Evolutionary conservation across 2,113 vertebrate species (phyloP), one percentile per base, ranked within the genome.

Genomic region (Sorex araneus): DNA sequence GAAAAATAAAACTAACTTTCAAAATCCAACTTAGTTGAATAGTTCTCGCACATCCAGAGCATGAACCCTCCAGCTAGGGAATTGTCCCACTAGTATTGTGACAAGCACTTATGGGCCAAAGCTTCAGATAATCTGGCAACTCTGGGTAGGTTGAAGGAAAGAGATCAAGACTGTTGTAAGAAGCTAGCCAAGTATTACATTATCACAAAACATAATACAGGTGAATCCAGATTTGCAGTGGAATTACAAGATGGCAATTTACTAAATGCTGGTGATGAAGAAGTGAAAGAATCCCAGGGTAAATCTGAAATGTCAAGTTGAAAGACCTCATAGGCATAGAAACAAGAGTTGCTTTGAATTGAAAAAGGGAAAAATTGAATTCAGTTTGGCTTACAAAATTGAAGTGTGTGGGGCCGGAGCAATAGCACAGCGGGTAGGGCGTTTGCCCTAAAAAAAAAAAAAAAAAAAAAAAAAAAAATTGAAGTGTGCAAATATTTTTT

Each of bases 291-390:
- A 74, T 34, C 32, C 21, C 25, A 60, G 19, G 18, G 43, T 81
- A 54, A 86, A 69, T 76, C 2, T 84, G 50, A 94, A 60, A 79
- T 84, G 74, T 83, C 45, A 90, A 32, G 67, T 8, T 79, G 27
- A 16, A 0, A 1, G 28, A 30, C 71, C 45, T 60, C 8, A 12
- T 43, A 40, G 19, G 25, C 47, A 81, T 50, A 84, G 25, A 70
- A 67, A 23, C 84, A 85, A 69, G 30, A 75, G 15, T 84, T 82
- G 28, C 15, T 90, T 83, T 83, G 67, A 80, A 54, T 45, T 57
- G n/a, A 23, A 1, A 8, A 75, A 71, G 10, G 57, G 66, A 81
- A 86, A 70, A 21, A 28, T 3, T 67, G 12, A 74, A 75, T 82
- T 93, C 47, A 54, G 1, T 84, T 50, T 81, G 30, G 36, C 27